These are phyloP conservation scores for Oconnorella tubifera DNA, from an alignment of 2,888 invertebrate species.

Conservation along the genomic window DNA sequence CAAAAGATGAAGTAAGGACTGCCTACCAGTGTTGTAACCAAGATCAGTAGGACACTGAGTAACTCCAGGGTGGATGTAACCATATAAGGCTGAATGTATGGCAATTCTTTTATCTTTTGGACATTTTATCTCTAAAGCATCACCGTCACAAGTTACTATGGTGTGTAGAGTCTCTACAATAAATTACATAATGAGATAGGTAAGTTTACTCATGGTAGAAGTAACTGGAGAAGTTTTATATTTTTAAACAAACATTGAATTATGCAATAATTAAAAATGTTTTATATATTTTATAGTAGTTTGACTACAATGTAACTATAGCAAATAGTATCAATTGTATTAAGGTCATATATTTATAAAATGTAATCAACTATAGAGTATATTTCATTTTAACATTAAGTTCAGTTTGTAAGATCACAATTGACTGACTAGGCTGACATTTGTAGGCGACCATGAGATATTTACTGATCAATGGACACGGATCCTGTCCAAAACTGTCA, in stretches of 20 bases:
- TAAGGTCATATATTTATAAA: not conserved
- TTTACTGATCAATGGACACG: conserved; percentile 84
- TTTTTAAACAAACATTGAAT: no score
- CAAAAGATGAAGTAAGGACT: no score
- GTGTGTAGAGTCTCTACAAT: not conserved
- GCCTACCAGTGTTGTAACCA: not conserved
- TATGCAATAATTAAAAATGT: no score
- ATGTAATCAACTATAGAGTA: no score
- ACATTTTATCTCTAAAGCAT: not conserved
- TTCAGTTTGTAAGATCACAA: no score
- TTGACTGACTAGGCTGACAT: conserved; percentile 76
- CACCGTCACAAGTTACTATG: not conserved
- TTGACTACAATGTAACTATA: no score
- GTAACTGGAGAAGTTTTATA: no score
- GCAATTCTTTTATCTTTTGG: not conserved
- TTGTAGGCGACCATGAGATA: conserved; percentile 94
- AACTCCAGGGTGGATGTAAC: not conserved
- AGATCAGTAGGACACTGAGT: not conserved
- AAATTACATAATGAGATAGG: no score
- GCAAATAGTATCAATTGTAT: not conserved
- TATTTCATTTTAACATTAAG: no score
- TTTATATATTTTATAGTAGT: no score
- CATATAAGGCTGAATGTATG: not conserved
- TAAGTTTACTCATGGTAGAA: no score
- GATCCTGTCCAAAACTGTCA: conserved; percentile 83